Evolutionary conservation across 2,888 invertebrate species (phyloP).

Genomic region (Nebria salina): DNA sequence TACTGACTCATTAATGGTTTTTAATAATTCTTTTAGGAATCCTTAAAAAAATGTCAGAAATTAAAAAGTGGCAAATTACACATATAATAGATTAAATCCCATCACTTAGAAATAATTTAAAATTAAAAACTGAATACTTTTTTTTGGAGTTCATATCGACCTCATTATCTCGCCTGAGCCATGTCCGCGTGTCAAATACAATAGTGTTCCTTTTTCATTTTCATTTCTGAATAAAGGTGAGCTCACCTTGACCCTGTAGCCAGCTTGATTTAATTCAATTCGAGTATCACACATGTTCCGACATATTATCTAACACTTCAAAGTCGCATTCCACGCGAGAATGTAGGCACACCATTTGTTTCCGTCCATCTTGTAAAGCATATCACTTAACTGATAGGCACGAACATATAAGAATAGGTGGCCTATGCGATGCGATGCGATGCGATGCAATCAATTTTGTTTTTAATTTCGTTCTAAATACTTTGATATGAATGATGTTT

Average conservation of each 20-base stretch:
- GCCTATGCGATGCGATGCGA: too few species aligned
- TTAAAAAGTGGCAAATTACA: too few species aligned
- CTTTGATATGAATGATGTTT: too few species aligned
- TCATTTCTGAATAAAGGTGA: conserved; percentile 10
- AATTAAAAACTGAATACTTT: neutral
- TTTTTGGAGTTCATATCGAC: neutral
- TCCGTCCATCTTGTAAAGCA: neutral
- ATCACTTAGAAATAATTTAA: too few species aligned
- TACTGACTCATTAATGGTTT: neutral
- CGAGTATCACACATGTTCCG: conserved; percentile 13
- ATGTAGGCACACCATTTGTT: neutral
- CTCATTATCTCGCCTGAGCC: conserved; percentile 2
- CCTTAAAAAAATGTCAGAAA: neutral
- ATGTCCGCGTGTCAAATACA: conserved; percentile 14
- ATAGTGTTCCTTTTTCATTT: neutral
- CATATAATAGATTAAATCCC: too few species aligned
- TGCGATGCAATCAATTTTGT: too few species aligned
- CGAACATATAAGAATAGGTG: too few species aligned
- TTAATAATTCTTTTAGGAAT: neutral
- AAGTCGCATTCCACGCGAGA: neutral
- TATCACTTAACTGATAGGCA: too few species aligned
- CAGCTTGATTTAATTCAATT: conserved; percentile 10
- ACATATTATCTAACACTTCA: neutral
- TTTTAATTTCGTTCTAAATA: too few species aligned
- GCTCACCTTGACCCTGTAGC: conserved; percentile 7